Evolutionary conservation across 2,888 invertebrate genomes (phyloP).

Genomic region (Tinea trinotella): DNA sequence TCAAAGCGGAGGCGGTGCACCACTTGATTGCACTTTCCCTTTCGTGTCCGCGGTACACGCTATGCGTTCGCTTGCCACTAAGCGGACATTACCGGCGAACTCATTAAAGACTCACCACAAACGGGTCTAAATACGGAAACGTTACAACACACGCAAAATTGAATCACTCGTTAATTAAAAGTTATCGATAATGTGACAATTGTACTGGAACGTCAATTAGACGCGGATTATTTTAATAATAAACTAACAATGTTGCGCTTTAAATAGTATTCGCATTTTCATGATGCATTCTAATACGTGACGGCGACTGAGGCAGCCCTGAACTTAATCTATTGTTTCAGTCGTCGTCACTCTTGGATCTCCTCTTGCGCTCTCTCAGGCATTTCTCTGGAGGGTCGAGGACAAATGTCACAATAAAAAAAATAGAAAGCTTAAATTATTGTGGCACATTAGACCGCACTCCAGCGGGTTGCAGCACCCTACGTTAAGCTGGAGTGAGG

Average conservation of each 20-base stretch:
- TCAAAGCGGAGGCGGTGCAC: constrained; percentile 1
- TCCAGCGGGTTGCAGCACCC: too few species aligned
- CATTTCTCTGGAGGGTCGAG: too few species aligned
- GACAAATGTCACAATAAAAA: too few species aligned
- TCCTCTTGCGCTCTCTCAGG: too few species aligned
- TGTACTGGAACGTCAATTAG: neutral
- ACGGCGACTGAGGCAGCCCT: too few species aligned
- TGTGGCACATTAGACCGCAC: too few species aligned
- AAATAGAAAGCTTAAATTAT: too few species aligned
- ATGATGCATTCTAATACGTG: too few species aligned
- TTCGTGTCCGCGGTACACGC: constrained; percentile 14
- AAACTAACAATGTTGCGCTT: neutral
- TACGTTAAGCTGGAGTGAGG: too few species aligned
- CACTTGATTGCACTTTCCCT: constrained; percentile 58
- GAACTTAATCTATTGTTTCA: too few species aligned
- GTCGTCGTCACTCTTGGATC: too few species aligned
- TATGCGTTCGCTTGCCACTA: constrained; percentile 28
- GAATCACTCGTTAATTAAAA: neutral
- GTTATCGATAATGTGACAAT: neutral
- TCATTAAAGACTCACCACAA: constrained; percentile 17
- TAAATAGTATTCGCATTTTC: neutral
- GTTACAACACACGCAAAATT: neutral
- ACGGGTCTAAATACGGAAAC: constrained; percentile 1
- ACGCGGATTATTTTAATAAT: neutral
- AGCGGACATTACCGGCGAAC: constrained; percentile 24